Evolutionary conservation across 2,888 invertebrate species (phyloP), one percentile per base, ranked within the genome.

Genomic region (Strigamia maritima): DNA sequence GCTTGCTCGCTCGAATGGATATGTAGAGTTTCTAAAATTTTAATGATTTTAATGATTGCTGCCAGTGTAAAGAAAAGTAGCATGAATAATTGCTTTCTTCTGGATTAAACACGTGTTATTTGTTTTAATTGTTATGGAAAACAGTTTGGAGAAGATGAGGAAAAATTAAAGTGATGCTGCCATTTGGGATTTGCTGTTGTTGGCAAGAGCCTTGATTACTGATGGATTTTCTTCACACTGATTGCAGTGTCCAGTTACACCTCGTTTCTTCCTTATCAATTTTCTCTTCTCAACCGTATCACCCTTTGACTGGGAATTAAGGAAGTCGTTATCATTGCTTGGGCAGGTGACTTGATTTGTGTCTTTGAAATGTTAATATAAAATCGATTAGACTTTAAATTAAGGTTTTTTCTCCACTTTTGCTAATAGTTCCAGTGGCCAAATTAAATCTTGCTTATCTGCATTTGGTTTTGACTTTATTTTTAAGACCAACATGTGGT

Each of bases 201-300:
- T n/a, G 70, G 28, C 28, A 70, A 70, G 26, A 70, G 70, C 16
- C 19, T 70, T 26, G 70, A 28, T 26, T 70, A 28, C 54, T 54
- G 54, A 54, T 54, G 54, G n/a, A 26, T 70, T n/a, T 70, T 70
- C 70, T 70, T 70, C 26, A 28, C 28, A 19, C 54, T 70, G 70
- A 70, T 70, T 70, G 70, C 70, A 70, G 70, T 70, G 70, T 70
- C 70, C 70, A 70, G 70, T 70, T 70, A 70, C 70, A 70, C 70
- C 70, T 70, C 70, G 70, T 70, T 70, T 70, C 70, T 70, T 70
- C n/a, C 70, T 70, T 70, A 70, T 70, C 70, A 70, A 70, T 70
- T 70, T 70, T 28, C 70, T 70, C 28, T 14, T 70, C 70, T 70
- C 70, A 70, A 28, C 70, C 70, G 14, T 70, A 28, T 14, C 26